Percentiles rank a stretch among this genome's conserved stretches.
phyloP scores from a whole-genome alignment of 2,888 invertebrate species.

The Micropterix aruncella region DNA sequence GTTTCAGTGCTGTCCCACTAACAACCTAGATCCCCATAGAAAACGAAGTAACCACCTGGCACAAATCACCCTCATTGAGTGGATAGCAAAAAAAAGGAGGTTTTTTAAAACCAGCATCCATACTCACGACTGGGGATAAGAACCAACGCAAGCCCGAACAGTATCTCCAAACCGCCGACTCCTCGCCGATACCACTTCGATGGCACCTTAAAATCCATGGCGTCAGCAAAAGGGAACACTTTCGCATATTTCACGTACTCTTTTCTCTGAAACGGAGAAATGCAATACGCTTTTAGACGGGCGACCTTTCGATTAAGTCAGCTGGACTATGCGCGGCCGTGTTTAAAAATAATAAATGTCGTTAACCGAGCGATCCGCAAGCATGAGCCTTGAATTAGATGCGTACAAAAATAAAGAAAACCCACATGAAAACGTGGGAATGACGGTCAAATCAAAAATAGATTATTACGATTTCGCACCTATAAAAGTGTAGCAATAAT shows the following conservation, averaged over 20 bases:
- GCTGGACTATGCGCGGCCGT: neutral
- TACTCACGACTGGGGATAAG: constrained; percentile 71
- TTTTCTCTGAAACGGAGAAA: constrained; percentile 61
- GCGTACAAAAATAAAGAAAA: constrained; percentile 3
- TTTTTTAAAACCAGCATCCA: no score
- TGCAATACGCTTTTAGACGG: neutral
- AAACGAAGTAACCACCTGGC: no score
- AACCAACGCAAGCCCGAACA: constrained; percentile 73
- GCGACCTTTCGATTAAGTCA: neutral
- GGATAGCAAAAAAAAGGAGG: no score
- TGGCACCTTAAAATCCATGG: constrained; percentile 74
- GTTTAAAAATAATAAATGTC: neutral
- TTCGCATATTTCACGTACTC: constrained; percentile 95
- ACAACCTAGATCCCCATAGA: no score
- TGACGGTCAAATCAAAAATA: constrained; percentile 1
- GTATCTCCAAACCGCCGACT: constrained; percentile 71
- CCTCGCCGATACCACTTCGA: constrained; percentile 85
- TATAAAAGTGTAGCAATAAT: no score
- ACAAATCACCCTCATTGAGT: no score
- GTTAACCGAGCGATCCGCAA: neutral
- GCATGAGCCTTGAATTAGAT: neutral
- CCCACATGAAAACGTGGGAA: no score
- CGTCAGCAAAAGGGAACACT: constrained; percentile 74
- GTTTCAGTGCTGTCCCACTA: no score
- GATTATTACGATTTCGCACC: no score